These are phyloP conservation scores for Dryoscopus gambensis DNA, from an alignment of 2,113 vertebrate genomes.

Conservation along the genomic window DNA sequence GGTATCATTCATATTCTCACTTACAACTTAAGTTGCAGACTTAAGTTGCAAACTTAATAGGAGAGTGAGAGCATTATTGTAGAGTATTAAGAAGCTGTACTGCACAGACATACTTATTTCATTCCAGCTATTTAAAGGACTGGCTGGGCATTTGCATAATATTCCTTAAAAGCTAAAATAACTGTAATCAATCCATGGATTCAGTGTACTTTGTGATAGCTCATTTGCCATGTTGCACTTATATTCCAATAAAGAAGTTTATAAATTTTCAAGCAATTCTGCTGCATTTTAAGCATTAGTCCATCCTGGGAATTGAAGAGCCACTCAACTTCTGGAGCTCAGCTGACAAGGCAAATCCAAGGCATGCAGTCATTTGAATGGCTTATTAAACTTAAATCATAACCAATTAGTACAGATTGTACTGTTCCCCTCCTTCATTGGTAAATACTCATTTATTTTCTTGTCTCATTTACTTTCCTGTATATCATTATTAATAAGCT, in stretches of 20 bases:
- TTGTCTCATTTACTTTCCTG: slow-evolving; percentile 38
- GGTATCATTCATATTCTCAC: not conserved
- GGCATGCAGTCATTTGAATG: not conserved
- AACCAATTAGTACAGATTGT: slow-evolving; percentile 15
- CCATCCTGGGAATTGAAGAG: not conserved
- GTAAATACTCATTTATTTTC: slow-evolving; percentile 56
- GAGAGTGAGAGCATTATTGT: not conserved
- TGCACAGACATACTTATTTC: not conserved
- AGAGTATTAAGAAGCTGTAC: not conserved
- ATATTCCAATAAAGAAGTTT: not conserved
- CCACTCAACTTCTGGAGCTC: not conserved
- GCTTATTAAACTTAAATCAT: slow-evolving; percentile 51
- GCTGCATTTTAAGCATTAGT: not conserved
- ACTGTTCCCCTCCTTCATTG: not conserved
- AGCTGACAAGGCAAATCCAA: slow-evolving; percentile 1
- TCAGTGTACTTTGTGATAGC: not conserved
- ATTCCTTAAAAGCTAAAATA: not conserved
- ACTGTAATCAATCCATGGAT: not conserved
- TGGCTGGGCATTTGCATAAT: not conserved
- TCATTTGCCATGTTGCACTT: not conserved
- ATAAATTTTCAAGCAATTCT: not conserved
- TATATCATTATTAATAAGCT: slow-evolving; percentile 18
- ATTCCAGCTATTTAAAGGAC: not conserved
- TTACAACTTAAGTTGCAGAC: not conserved
- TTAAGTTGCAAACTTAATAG: not conserved